phyloP scores from a whole-genome alignment of 64 coral and sea anemone species.

The Montipora sp. region DNA sequence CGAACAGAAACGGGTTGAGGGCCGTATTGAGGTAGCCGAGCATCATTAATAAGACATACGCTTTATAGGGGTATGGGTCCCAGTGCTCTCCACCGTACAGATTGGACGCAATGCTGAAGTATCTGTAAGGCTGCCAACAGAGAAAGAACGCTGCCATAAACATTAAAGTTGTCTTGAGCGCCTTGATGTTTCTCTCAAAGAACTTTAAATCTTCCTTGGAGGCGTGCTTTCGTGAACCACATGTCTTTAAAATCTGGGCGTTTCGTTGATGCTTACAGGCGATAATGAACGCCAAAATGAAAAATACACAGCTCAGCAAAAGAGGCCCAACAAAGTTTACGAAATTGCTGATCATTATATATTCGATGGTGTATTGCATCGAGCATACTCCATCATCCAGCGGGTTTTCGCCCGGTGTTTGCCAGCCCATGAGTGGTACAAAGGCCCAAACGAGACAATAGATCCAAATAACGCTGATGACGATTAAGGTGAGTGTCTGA shows the following conservation, averaged over 20 bases:
- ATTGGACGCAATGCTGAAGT: slow-evolving; percentile 25
- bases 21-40: slow-evolving; percentile 83
- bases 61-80: neutral
- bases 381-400: neutral
- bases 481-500: slow-evolving; percentile 5
- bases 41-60: slow-evolving; percentile 49
- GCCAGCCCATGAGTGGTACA: slow-evolving; percentile 86
- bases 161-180: slow-evolving; percentile 17
- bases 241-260: neutral
- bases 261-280: neutral
- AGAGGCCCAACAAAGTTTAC: slow-evolving; percentile 1
- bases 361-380: neutral
- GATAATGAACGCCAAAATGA: slow-evolving; percentile 8
- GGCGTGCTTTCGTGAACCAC: neutral
- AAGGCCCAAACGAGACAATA: slow-evolving; percentile 78
- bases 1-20: slow-evolving; percentile 91
- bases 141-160: slow-evolving; percentile 26
- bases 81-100: slow-evolving; percentile 21
- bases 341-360: neutral
- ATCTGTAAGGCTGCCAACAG: slow-evolving; percentile 23
- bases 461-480: slow-evolving; percentile 66
- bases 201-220: slow-evolving; percentile 5
- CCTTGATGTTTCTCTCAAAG: slow-evolving; percentile 2
- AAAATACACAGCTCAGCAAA: neutral
- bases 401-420: neutral